Conservation (phyloP, 2,113 vertebrate genomes). For the Odontophorus gujanensis region DNA sequence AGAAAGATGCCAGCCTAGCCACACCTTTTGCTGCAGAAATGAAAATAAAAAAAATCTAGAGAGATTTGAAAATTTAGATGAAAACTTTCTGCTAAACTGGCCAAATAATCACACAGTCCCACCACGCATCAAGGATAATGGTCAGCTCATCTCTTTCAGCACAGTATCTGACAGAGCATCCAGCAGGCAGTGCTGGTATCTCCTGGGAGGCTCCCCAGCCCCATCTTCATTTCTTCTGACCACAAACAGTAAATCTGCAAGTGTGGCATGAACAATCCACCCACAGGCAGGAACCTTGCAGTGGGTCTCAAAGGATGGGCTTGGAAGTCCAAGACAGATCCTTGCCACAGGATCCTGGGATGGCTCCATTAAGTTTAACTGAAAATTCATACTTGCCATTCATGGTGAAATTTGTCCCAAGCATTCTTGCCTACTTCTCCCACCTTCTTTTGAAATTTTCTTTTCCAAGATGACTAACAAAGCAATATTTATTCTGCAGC, state of each 20-base stretch:
- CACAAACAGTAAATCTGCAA: not conserved
- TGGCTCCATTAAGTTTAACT: not conserved
- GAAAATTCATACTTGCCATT: not conserved
- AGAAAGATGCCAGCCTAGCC: not conserved
- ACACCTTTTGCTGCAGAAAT: not conserved
- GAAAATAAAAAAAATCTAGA: not conserved
- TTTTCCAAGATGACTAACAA: constrained; percentile 22
- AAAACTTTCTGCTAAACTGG: not conserved
- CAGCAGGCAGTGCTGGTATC: fast-evolving
- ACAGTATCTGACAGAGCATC: not conserved
- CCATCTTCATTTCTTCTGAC: not conserved
- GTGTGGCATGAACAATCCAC: not conserved
- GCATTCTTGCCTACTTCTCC: not conserved
- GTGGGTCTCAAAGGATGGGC: not conserved
- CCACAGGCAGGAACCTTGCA: not conserved
- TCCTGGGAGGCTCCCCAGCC: not conserved
- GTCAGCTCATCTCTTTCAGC: not conserved
- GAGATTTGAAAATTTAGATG: not conserved
- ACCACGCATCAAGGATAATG: not conserved
- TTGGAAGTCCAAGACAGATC: not conserved
- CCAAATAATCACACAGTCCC: not conserved
- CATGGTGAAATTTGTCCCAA: not conserved
- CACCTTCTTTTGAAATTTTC: not conserved
- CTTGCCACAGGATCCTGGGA: not conserved
- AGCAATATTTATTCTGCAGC: not conserved